phyloP scores from a whole-genome alignment of 2,888 invertebrate genomes.

The Tinea pellionella region DNA sequence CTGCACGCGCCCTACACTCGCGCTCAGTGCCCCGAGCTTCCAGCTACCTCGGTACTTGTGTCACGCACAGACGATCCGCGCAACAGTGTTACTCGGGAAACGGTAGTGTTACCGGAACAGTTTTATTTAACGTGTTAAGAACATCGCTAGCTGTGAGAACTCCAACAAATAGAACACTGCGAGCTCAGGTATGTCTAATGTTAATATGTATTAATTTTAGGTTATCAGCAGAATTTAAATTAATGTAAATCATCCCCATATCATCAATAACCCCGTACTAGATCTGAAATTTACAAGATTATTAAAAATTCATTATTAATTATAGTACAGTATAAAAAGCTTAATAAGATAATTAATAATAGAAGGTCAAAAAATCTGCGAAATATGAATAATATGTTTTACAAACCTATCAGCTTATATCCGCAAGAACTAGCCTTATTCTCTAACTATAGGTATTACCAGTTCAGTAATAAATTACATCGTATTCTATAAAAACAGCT shows the following conservation, averaged over 20 bases:
- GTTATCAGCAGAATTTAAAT: too few species aligned
- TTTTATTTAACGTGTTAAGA: neutral
- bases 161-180: neutral
- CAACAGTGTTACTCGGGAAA: neutral
- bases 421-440: neutral
- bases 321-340: too few species aligned
- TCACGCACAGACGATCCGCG: conserved; percentile 2
- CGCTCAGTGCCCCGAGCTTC: conserved; percentile 5
- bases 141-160: neutral
- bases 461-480: conserved; percentile 8
- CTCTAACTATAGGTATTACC: neutral
- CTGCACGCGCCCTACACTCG: conserved; percentile 8
- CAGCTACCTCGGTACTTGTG: neutral
- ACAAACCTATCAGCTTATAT: neutral
- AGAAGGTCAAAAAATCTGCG: neutral
- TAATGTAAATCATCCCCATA: too few species aligned
- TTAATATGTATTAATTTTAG: too few species aligned
- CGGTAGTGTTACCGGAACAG: conserved; percentile 9
- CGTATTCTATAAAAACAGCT: conserved; percentile 6
- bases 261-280: too few species aligned
- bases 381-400: neutral
- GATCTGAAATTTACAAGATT: too few species aligned
- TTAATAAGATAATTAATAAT: neutral
- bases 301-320: too few species aligned
- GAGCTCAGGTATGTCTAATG: conserved; percentile 2